Base-by-base conservation (phyloP, 2,797 vertebrate species). In the Sparidentex hasta region DNA sequence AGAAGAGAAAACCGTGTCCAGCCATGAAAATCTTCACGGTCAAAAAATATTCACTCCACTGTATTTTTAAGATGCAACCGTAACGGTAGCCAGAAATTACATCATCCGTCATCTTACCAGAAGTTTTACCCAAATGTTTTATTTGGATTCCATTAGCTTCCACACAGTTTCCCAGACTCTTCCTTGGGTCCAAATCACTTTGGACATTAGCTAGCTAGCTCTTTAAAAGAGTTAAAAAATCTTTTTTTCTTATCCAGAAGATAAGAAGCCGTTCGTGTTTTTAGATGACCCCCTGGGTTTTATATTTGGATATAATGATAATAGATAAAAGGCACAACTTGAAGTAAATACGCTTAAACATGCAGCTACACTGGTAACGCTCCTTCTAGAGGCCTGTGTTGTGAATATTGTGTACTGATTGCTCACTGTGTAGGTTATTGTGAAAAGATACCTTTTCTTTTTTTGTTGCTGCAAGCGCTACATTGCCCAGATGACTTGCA, bases 401-500 rank as follows among this genome's bases (percentile, higher is more conserved):
- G 87, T 91, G 77, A 85, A 87, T 83, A 88, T 3, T 68, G 66
- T 23, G 71, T 62, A 6, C 64, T 41, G 80, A 59, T 77, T 23
- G 43, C 61, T 86, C 80, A 65, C 74, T 73, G 61, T 86, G 69
- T 84, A 70, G 76, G 68, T 85, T 76, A 11, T 82, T 71, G 80
- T 88, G 80, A 82, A 73, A 76, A 63, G 41, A 51, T 23, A 25
- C 23, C 1, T 78, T 86, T 86, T 27, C 11, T 38, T 38, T 38
- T 38, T 2, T 38, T 2, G 72, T 85, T 78, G 51, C 74, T 11
- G 21, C 59, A 65, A 61, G 65, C 23, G 55, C 74, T 29, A 38
- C 65, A 58, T 80, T 81, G 89, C 91, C 90, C 84, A 47, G 27
- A 82, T 75, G 87, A 91, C 86, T 90, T 82, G 87, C 83, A 87